A percentile compares a stretch with the other conserved stretches of the same genome.
Conservation (phyloP, 1,140 invertebrate species). For the Sycophila sp. region DNA sequence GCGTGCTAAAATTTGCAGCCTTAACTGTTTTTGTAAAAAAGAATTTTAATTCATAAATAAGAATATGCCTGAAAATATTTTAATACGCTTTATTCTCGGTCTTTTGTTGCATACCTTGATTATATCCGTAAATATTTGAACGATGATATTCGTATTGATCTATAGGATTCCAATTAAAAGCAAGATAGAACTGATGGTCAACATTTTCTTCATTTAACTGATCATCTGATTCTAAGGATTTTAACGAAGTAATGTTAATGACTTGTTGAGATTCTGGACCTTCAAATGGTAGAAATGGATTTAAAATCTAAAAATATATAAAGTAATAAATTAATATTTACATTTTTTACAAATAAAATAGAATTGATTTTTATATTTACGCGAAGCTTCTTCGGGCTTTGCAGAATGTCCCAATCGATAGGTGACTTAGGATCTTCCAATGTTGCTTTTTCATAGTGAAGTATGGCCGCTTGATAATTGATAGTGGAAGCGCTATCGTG, state of each 20-base stretch:
- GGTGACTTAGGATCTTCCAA: constrained; percentile 68
- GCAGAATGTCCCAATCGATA: constrained; percentile 71
- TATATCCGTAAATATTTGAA: background rate
- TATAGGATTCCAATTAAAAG: background rate
- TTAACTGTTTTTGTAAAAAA: background rate
- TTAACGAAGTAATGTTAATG: background rate
- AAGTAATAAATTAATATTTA: too few species aligned
- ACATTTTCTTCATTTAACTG: background rate
- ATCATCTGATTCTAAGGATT: background rate
- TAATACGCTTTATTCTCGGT: too few species aligned
- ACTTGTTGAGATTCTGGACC: constrained; percentile 69
- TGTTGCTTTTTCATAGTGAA: constrained; percentile 78
- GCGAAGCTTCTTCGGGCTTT: constrained; percentile 69
- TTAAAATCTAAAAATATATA: background rate
- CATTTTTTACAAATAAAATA: too few species aligned
- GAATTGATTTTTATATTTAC: constrained; percentile 63
- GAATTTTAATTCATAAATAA: too few species aligned
- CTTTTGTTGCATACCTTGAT: background rate
- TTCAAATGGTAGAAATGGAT: constrained; percentile 48
- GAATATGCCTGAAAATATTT: too few species aligned
- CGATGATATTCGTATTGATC: background rate
- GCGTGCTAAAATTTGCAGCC: background rate
- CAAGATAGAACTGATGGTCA: background rate
- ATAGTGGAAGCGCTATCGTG: constrained; percentile 87
- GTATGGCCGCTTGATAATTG: constrained; percentile 67